Base-by-base conservation (phyloP, 1,140 invertebrate species). In the Scylla paramamosain region DNA sequence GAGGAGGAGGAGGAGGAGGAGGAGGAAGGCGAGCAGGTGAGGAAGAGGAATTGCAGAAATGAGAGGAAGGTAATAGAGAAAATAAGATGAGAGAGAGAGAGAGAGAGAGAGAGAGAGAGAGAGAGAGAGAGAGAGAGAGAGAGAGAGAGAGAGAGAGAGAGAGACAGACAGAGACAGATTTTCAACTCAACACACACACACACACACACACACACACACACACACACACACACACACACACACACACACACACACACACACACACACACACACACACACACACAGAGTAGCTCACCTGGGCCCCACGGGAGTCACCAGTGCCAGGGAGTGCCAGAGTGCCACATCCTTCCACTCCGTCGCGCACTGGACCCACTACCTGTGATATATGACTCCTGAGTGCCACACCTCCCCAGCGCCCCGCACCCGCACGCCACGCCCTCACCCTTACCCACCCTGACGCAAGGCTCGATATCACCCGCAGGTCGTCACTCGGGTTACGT, bases 301-400 rank as follows among this genome's bases (percentile, higher is more conserved):
- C 82, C 94, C 94, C 94, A 12, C n/a, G 94, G 94, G 94, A 95
- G 46, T 86, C 90, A 20, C 45, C 83, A 95, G 39, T 39, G 39
- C 39, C 39, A 39, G 39, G 1, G 39, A 39, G 94, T 95, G 94
- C 94, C 90, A 95, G 46, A 91, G 82, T 39, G 94, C 94, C 90
- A 95, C 94, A 95, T 95, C 94, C 94, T 95, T 95, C 94, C 94
- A 95, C 94, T 95, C 94, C 86, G 90, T 95, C 94, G 89, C 94
- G 39, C 77, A 90, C 94, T 32, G 94, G 94, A 92, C 90, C 91
- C 94, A 92, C 94, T 95, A 95, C 94, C 94, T 95, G 94, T 92
- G 94, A 95, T 95, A 95, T 95, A 95, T 95, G 94, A 95, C 90
- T 92, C 94, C 91, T n/a, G 7, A 67, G 10, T 39, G 10, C 29